A percentile compares a stretch with the other conserved stretches of the same genome.
phyloP scores from a whole-genome alignment of 2,797 vertebrate species.

The Neosilurus hyrtlii region DNA sequence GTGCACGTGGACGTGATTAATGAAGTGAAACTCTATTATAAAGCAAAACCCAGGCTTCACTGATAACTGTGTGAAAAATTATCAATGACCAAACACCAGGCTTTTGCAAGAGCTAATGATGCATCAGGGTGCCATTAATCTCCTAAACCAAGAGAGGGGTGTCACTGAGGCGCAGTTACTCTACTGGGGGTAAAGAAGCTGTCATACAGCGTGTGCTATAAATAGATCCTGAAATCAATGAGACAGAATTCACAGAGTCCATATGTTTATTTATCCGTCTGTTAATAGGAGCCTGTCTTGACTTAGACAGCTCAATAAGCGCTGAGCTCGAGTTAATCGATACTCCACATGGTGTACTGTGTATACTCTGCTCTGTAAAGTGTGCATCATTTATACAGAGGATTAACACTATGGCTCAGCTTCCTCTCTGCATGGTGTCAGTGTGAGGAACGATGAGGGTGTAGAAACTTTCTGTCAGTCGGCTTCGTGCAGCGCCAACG shows the following conservation, averaged over 20 bases:
- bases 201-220: slow-evolving; percentile 41
- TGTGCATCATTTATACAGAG: neutral
- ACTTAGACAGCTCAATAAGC: slow-evolving; percentile 28
- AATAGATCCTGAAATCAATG: slow-evolving; percentile 50
- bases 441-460: neutral
- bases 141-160: slow-evolving; percentile 2
- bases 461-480: neutral
- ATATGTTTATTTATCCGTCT: slow-evolving; percentile 39
- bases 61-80: slow-evolving; percentile 19
- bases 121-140: slow-evolving; percentile 15
- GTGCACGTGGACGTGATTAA: neutral
- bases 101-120: neutral
- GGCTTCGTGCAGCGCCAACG: neutral
- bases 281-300: slow-evolving; percentile 33
- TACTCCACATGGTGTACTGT: neutral
- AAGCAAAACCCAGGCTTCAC: slow-evolving; percentile 16
- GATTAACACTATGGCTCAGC: slow-evolving; percentile 2
- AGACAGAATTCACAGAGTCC: slow-evolving; percentile 31
- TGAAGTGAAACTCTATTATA: slow-evolving; percentile 4
- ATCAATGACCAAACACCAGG: neutral
- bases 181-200: neutral
- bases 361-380: slow-evolving; percentile 23
- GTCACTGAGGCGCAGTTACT: slow-evolving; percentile 1
- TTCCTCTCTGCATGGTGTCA: neutral
- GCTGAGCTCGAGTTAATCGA: slow-evolving; percentile 19